Base-by-base conservation (phyloP, 2,888 invertebrate genomes). In the Ganaspis brasiliensis region DNA sequence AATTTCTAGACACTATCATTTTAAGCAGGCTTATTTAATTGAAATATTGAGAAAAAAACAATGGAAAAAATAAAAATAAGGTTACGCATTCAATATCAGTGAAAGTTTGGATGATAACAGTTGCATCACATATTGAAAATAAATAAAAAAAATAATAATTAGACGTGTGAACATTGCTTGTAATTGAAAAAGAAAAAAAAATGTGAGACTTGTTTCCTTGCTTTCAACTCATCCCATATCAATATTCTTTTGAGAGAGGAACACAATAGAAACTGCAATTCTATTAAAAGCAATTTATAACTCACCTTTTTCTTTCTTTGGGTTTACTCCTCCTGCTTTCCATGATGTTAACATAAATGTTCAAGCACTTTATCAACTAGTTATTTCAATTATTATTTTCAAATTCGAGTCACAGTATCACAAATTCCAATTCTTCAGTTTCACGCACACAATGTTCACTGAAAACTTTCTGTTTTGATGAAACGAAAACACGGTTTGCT, bases 241-340 rank as follows among this genome's bases (percentile, higher is more conserved):
- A 14, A 49, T 57, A 9, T 16, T 31, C 31, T 31, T 10, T 19
- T 6, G 10, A 55, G 19, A 55, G 1, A 35, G 35, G 31, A 59
- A 14, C 31, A 35, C 19, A 61, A 35, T 61, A 35, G 61, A 61
- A 61, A 16, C 16, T n/a, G 35, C 61, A 61, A 9, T 8, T 21
- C 1, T 56, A 10, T 8, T 26, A 9, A 59, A 59, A 2, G 16
- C 9, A 8, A 4, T 35, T 61, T 16, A 16, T 8, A 14, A 19
- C 35, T 61, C n/a, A 61, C 61, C 61, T 61, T 19, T 35, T 61
- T 37, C 35, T 61, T 61, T 61, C 61, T 16, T 35, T 61, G n/a
- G 31, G 61, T 10, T 61, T 61, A 19, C n/a, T 61, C 31, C 31
- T 61, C 12, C 19, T 35, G 10, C 2, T 19, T 37, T 61, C 35